Conservation (phyloP, 2,888 invertebrate genomes). For the Branchellion lobata region DNA sequence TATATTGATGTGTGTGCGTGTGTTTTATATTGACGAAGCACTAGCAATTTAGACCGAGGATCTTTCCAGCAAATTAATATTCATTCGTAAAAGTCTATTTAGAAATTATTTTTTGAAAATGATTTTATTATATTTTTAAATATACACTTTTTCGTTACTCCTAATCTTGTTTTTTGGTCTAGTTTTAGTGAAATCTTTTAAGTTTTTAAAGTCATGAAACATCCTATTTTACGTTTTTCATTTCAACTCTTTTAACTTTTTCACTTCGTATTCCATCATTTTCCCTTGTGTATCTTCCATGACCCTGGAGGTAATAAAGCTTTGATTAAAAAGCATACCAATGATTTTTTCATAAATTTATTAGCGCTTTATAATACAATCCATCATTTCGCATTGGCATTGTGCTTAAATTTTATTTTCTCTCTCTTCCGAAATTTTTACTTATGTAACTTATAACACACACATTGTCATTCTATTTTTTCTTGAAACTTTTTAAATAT, state of each 20-base stretch:
- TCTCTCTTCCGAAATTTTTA: neutral
- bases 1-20: neutral
- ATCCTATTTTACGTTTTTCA: no score
- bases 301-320: no score
- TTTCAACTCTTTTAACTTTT: no score
- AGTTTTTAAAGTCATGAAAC: no score
- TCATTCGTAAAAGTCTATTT: neutral
- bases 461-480: neutral
- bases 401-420: neutral
- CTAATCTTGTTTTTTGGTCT: neutral
- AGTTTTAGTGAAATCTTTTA: no score
- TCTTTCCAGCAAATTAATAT: conserved; percentile 15
- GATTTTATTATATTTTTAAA: neutral
- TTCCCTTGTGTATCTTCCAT: no score
- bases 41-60: conserved; percentile 13
- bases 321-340: no score
- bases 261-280: no score
- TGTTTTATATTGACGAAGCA: conserved; percentile 4
- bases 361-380: no score
- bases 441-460: neutral
- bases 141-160: neutral
- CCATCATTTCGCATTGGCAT: neutral
- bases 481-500: neutral
- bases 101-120: conserved; percentile 12
- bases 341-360: no score